Percentiles rank a stretch among this genome's conserved stretches.
Evolutionary conservation across 2,113 vertebrate species (phyloP).

Genomic region (Rhinoptilus africanus): DNA sequence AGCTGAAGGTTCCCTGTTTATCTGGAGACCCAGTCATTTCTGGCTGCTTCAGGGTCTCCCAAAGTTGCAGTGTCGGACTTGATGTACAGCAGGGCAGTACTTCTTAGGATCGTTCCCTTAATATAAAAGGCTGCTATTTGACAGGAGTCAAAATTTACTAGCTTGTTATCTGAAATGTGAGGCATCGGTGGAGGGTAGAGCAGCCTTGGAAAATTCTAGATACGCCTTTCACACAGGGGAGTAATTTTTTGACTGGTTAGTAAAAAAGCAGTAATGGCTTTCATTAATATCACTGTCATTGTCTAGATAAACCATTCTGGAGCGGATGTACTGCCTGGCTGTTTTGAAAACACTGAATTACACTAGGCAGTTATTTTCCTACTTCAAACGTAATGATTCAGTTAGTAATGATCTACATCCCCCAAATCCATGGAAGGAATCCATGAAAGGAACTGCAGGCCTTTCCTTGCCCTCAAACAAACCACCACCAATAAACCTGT

Average conservation of each 20-base stretch:
- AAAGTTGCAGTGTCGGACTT: background rate
- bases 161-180: slow-evolving; percentile 3
- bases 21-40: background rate
- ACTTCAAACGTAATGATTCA: background rate
- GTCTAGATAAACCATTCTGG: background rate
- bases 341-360: background rate
- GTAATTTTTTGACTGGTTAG: background rate
- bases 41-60: slow-evolving; percentile 14
- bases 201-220: slow-evolving; percentile 38
- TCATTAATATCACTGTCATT: background rate
- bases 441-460: background rate
- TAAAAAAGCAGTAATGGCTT: slow-evolving; percentile 3
- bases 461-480: background rate
- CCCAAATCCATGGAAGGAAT: background rate
- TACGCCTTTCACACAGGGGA: background rate
- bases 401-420: background rate
- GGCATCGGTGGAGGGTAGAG: background rate
- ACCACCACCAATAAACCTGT: background rate
- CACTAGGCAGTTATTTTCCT: background rate
- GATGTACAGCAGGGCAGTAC: background rate
- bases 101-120: background rate
- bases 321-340: background rate
- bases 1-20: slow-evolving; percentile 13
- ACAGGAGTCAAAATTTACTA: slow-evolving; percentile 40
- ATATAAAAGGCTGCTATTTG: background rate